phyloP scores from a whole-genome alignment of 2,888 invertebrate species.

The Ectemnius cavifrons region DNA sequence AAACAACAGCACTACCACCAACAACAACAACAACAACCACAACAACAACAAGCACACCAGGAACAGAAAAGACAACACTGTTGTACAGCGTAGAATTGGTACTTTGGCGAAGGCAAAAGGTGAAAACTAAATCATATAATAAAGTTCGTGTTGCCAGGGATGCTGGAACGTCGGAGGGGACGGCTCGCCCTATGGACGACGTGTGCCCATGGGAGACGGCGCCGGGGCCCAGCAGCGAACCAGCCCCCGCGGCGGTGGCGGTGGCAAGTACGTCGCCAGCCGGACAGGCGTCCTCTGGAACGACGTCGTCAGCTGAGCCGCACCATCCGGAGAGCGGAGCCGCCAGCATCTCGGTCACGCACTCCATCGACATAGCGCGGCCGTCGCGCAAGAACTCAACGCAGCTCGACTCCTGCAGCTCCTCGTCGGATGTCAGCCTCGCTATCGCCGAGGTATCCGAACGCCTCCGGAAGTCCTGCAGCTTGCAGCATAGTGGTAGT shows the following conservation, averaged over 20 bases:
- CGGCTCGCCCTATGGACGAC: slow-evolving; percentile 78
- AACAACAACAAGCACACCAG: slow-evolving; percentile 34
- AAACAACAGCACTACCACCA: background rate
- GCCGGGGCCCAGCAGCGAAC: slow-evolving; percentile 69
- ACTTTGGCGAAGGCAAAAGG: slow-evolving; percentile 40
- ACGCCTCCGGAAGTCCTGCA: slow-evolving; percentile 82
- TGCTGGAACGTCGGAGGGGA: slow-evolving; percentile 72
- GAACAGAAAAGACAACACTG: slow-evolving; percentile 18
- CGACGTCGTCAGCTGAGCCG: slow-evolving; percentile 64
- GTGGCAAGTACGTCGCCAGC: slow-evolving; percentile 20
- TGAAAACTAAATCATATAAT: slow-evolving; percentile 73
- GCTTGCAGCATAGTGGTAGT: slow-evolving; percentile 82
- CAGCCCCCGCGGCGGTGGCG: slow-evolving; percentile 38
- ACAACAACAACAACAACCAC: background rate
- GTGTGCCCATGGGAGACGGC: slow-evolving; percentile 81
- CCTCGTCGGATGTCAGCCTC: slow-evolving; percentile 86
- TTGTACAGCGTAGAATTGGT: slow-evolving; percentile 26
- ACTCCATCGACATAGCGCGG: slow-evolving; percentile 47
- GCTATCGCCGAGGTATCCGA: slow-evolving; percentile 80
- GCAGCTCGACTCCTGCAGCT: slow-evolving; percentile 85
- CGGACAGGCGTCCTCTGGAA: slow-evolving; percentile 56
- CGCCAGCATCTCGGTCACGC: slow-evolving; percentile 43
- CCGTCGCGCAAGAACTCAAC: slow-evolving; percentile 83
- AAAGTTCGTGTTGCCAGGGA: slow-evolving; percentile 76
- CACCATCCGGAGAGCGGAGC: slow-evolving; percentile 40